Evolutionary conservation across 2,113 vertebrate species (phyloP), one percentile per base, ranked within the genome.

Genomic region (Gallinago undulata): DNA sequence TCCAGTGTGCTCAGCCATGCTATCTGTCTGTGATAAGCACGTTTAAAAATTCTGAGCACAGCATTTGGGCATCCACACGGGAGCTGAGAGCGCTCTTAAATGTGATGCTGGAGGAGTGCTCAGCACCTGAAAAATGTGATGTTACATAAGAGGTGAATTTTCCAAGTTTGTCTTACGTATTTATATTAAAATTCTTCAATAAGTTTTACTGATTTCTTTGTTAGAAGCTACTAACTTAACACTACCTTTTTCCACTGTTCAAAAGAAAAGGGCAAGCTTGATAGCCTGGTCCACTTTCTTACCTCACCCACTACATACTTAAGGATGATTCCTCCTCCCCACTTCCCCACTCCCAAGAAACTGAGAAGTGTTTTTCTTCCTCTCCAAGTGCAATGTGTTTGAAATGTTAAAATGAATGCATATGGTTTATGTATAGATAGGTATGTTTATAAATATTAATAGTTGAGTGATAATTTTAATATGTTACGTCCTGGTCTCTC

Each of bases 391-490:
- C 13, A 25, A 3, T 50, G 17, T 59, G 35, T 48, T 67, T 83
- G 45, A 23, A 77, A 62, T 56, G 31, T 47, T 81, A 45, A 53
- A 68, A 30, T 89, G 45, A 57, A 51, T 76, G 37, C 33, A 7
- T 39, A 9, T 72, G 5, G n/a, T 72, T 77, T 67, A 27, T 63
- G 21, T 79, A 15, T 53, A 50, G 28, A 48, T 59, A 68, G 13
- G 27, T 35, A 19, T 51, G 59, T 48, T 55, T 68, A 48, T 60
- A 60, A 73, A 77, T 73, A 68, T 13, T 27, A 77, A 25, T 57
- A 63, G 6, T 21, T 0, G 0, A 67, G 30, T 55, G 12, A 27
- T 63, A 57, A 72, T 77, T 81, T 27, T 76, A 0, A 4, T 48
- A 8, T 45, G 17, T 43, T 57, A 27, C 47, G 59, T 43, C 23